These are phyloP conservation scores for Spea multiplicata DNA, from an alignment of 2,113 vertebrate species.

Conservation along the genomic window DNA sequence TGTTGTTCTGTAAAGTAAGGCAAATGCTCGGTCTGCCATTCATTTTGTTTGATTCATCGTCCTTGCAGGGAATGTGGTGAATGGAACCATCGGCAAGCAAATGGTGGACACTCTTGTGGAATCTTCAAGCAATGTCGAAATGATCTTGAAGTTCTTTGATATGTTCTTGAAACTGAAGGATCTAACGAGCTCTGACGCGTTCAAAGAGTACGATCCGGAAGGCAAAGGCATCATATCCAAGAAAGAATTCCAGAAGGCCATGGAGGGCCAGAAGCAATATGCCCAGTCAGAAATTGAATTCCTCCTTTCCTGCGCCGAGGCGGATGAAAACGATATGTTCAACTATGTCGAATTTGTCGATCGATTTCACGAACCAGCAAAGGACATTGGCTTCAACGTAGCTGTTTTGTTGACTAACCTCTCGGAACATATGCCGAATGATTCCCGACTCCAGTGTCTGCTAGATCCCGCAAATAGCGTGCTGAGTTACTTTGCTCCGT, in stretches of 20 bases:
- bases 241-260: slow-evolving; percentile 97
- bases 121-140: slow-evolving; percentile 95
- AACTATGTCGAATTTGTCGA: slow-evolving; percentile 94
- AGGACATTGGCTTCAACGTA: slow-evolving; percentile 97
- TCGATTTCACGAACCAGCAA: slow-evolving; percentile 93
- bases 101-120: slow-evolving; percentile 98
- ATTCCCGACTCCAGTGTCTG: slow-evolving; percentile 85
- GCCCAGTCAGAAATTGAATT: slow-evolving; percentile 93
- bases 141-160: slow-evolving; percentile 98
- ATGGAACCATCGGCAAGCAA: slow-evolving; percentile 97
- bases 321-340: slow-evolving; percentile 97
- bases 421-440: slow-evolving; percentile 96
- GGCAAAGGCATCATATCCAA: slow-evolving; percentile 94
- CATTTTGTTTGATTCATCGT: no score
- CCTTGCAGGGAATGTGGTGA: slow-evolving; percentile 95
- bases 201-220: slow-evolving; percentile 90
- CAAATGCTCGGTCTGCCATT: no score
- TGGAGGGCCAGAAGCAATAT: slow-evolving; percentile 98
- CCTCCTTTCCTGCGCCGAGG: slow-evolving; percentile 89
- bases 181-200: slow-evolving; percentile 90
- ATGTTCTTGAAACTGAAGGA: slow-evolving; percentile 99
- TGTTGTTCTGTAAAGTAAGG: no score
- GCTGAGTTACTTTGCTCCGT: slow-evolving; percentile 94
- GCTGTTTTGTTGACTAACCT: slow-evolving; percentile 92
- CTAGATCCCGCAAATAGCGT: slow-evolving; percentile 89